Percentiles rank a stretch among this genome's conserved stretches.
phyloP scores from a whole-genome alignment of 2,113 vertebrate species.

The Odontophorus gujanensis region DNA sequence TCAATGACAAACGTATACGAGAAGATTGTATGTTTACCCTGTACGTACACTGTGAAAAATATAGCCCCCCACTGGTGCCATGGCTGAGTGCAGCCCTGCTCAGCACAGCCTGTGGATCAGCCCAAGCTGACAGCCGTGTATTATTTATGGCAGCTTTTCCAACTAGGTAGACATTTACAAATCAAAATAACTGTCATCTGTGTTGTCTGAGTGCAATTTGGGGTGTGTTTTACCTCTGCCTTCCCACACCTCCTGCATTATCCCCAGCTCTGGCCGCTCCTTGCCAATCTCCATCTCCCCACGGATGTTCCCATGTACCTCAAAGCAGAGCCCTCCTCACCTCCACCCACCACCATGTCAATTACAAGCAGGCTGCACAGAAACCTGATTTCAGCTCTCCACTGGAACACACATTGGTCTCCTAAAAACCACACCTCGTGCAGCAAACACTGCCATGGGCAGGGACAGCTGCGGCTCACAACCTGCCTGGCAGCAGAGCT shows the following conservation, averaged over 20 bases:
- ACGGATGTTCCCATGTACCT: not conserved
- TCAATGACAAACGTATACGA: conserved; percentile 45
- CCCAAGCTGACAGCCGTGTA: conserved; percentile 62
- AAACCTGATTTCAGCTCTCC: not conserved
- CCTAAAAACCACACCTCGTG: not conserved
- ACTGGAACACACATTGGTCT: not conserved
- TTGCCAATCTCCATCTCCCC: not conserved
- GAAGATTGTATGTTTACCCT: conserved; percentile 63
- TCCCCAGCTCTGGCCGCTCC: conserved; percentile 25
- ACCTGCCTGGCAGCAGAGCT: not conserved
- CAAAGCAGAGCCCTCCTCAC: not conserved
- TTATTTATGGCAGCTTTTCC: conserved; percentile 70
- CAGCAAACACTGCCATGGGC: not conserved
- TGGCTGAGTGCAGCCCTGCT: conserved; percentile 19
- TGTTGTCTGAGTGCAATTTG: conserved; percentile 61
- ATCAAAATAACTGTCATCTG: conserved; percentile 76
- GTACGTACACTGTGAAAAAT: conserved; percentile 52
- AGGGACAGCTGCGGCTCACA: not conserved
- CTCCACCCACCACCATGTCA: not conserved
- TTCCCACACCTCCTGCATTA: conserved; percentile 43
- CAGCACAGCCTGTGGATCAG: not conserved
- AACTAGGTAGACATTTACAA: conserved; percentile 74
- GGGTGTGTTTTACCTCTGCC: conserved; percentile 34
- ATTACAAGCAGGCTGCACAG: not conserved
- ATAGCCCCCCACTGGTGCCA: conserved; percentile 22